Percentiles rank a stretch among this genome's conserved stretches.
Conservation (phyloP, 2,888 invertebrate species). For the Myopa testacea region DNA sequence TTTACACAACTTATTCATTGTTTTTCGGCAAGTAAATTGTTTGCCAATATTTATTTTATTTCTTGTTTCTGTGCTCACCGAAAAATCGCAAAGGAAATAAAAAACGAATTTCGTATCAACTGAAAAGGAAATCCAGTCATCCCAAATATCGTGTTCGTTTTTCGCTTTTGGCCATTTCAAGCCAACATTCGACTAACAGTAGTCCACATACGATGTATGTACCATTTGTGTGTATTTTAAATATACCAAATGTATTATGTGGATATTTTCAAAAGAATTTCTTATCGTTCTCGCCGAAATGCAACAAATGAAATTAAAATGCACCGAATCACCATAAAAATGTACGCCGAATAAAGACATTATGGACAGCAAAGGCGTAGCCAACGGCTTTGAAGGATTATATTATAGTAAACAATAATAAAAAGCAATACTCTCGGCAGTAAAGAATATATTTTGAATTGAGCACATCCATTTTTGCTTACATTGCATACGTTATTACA, state of each 20-base stretch:
- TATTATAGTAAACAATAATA: too few species aligned
- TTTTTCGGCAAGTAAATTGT: slow-evolving; percentile 60
- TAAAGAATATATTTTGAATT: too few species aligned
- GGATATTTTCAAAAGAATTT: not conserved
- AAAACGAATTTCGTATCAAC: slow-evolving; percentile 40
- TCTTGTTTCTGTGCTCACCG: slow-evolving; percentile 46
- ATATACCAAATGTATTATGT: not conserved
- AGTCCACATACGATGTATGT: not conserved
- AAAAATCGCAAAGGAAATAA: slow-evolving; percentile 20
- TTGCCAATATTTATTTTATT: slow-evolving; percentile 52
- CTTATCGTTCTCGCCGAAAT: not conserved
- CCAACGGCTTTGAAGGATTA: too few species aligned
- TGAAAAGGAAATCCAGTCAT: slow-evolving; percentile 27
- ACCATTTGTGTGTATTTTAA: not conserved
- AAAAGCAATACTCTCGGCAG: too few species aligned
- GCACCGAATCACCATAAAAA: not conserved
- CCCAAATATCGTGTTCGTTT: slow-evolving; percentile 18
- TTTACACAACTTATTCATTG: slow-evolving; percentile 47
- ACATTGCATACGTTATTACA: too few species aligned
- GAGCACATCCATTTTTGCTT: too few species aligned
- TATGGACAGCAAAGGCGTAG: not conserved
- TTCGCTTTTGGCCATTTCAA: slow-evolving; percentile 39
- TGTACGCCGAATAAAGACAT: not conserved
- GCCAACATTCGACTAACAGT: slow-evolving; percentile 32
- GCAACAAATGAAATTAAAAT: slow-evolving; percentile 24